Conservation (phyloP, 2,113 vertebrate species). For the Malurus elegans region DNA sequence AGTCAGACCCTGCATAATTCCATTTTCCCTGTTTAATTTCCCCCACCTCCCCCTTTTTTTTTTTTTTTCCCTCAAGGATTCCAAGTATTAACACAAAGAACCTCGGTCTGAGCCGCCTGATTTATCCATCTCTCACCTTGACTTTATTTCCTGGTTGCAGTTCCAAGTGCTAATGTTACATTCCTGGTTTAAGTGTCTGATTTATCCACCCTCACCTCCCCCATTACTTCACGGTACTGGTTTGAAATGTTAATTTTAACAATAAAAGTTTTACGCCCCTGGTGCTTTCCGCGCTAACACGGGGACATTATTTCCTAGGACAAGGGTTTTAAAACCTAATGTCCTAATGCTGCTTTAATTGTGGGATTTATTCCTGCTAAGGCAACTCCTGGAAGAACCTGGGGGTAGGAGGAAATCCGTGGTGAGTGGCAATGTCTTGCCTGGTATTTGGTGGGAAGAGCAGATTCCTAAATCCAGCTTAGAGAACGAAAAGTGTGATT, state of each 20-base stretch:
- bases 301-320: conserved; percentile 34
- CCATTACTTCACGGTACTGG: conserved; percentile 50
- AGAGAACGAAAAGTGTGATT: background rate
- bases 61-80: background rate
- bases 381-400: background rate
- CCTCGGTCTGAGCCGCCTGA: background rate
- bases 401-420: background rate
- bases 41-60: background rate
- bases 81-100: background rate
- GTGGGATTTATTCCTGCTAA: conserved; percentile 37
- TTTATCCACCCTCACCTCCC: conserved; percentile 54
- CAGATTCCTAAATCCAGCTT: background rate
- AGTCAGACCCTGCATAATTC: background rate
- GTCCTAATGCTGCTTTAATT: conserved; percentile 61
- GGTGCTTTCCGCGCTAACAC: background rate
- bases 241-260: conserved; percentile 70
- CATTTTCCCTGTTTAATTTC: background rate
- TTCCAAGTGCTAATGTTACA: conserved; percentile 41
- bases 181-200: conserved; percentile 49
- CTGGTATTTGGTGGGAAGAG: background rate
- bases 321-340: conserved; percentile 56
- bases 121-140: conserved; percentile 67
- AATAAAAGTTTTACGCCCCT: conserved; percentile 55
- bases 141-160: conserved; percentile 62
- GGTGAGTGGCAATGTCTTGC: fast-evolving